Conservation (phyloP, 2,888 invertebrate genomes). For the Drosophila ochracea region DNA sequence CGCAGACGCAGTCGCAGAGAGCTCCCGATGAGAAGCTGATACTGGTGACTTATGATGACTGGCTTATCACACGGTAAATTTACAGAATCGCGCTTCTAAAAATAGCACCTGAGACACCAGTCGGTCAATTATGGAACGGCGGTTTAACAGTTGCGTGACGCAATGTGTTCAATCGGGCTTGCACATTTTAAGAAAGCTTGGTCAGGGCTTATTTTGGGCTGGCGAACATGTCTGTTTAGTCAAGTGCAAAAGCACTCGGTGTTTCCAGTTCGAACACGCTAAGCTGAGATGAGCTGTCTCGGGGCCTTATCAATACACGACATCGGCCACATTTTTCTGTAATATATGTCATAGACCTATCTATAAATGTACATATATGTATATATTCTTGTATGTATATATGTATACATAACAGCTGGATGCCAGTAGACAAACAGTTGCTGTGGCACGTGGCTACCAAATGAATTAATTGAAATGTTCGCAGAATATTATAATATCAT, state of each 20-base stretch:
- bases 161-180: conserved; percentile 42
- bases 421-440: conserved; percentile 18
- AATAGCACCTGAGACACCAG: conserved; percentile 36
- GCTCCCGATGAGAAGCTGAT: conserved; percentile 16
- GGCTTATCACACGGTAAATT: conserved; percentile 43
- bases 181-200: conserved; percentile 19
- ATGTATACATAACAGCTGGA: conserved; percentile 15
- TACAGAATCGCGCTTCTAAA: conserved; percentile 39
- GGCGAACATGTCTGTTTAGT: not conserved
- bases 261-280: conserved; percentile 21
- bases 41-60: not conserved
- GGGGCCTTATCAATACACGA: conserved; percentile 54
- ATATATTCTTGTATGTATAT: not conserved
- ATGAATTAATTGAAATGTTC: conserved; percentile 60
- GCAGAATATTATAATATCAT: conserved; percentile 61
- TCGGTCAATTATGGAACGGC: conserved; percentile 28
- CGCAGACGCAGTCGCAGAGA: not conserved
- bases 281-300: conserved; percentile 25
- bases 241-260: conserved; percentile 33
- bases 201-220: conserved; percentile 18
- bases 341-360: conserved; percentile 28
- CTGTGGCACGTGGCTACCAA: conserved; percentile 65
- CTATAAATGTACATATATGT: conserved; percentile 7
- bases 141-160: conserved; percentile 65
- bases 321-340: conserved; percentile 57